A percentile compares a stretch with the other conserved stretches of the same genome.
Evolutionary conservation across 2,797 vertebrate genomes (phyloP).

Genomic region (Oophaga sylvatica): DNA sequence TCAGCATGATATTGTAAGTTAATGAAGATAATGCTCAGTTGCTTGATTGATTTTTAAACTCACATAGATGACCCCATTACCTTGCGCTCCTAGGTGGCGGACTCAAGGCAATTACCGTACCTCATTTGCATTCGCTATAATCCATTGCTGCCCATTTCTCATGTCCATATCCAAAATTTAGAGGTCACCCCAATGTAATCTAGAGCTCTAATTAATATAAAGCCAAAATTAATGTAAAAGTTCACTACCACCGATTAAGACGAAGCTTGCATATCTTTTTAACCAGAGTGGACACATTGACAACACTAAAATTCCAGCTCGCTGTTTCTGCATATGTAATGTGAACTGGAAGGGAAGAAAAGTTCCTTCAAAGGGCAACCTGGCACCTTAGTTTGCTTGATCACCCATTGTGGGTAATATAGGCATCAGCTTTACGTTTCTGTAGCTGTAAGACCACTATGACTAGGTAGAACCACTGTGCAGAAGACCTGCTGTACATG

Average conservation of each 20-base stretch:
- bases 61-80: too few relatives aligned
- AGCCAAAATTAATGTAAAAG: not conserved
- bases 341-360: not conserved
- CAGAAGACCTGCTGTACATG: not conserved
- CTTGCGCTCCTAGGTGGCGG: too few relatives aligned
- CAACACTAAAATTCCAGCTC: too few relatives aligned
- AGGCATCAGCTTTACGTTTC: not conserved
- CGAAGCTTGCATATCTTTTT: not conserved
- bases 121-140: too few relatives aligned
- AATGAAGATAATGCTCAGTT: too few relatives aligned
- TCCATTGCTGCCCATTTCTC: not conserved
- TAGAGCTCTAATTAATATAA: not conserved
- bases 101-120: too few relatives aligned
- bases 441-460: not conserved
- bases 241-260: not conserved
- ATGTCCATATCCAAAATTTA: not conserved
- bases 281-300: not conserved
- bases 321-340: not conserved
- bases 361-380: not conserved
- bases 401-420: not conserved
- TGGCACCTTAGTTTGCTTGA: too few relatives aligned
- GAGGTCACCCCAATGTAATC: not conserved
- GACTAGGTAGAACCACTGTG: not conserved
- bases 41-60: too few relatives aligned
- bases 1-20: too few relatives aligned